Percentiles rank a stretch among this genome's conserved stretches.
These are phyloP conservation scores for Catagonus wagneri DNA, from an alignment of 2,113 vertebrate species.

Conservation along the genomic window DNA sequence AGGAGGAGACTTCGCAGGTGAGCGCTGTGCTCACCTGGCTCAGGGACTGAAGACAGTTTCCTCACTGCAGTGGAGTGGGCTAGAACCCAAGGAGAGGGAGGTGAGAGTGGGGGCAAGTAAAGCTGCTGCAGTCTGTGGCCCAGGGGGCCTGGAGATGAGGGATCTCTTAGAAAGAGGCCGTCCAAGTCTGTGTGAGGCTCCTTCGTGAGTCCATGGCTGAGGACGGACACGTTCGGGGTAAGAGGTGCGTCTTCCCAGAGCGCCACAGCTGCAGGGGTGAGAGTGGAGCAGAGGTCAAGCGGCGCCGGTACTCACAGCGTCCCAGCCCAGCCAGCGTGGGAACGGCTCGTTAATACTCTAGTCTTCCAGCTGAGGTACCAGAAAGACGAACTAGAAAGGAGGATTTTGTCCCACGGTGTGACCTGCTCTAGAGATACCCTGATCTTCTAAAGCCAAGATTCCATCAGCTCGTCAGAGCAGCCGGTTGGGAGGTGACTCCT, in stretches of 20 bases:
- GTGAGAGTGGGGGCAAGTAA: neutral
- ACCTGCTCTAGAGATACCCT: neutral
- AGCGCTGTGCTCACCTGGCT: neutral
- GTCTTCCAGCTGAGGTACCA: neutral
- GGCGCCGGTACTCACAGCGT: neutral
- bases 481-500: neutral
- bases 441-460: neutral
- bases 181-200: neutral
- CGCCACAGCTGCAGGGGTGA: neutral
- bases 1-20: neutral
- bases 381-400: constrained; percentile 31
- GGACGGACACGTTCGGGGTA: neutral
- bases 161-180: neutral
- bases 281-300: neutral
- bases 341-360: neutral
- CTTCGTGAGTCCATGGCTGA: neutral
- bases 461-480: neutral
- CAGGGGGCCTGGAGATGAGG: neutral
- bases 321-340: neutral
- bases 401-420: neutral
- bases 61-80: neutral
- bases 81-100: neutral
- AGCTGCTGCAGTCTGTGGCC: neutral
- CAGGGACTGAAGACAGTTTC: neutral
- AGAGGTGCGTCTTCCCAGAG: neutral